phyloP scores from a whole-genome alignment of 2,888 invertebrate species.

The Norana najaformis region DNA sequence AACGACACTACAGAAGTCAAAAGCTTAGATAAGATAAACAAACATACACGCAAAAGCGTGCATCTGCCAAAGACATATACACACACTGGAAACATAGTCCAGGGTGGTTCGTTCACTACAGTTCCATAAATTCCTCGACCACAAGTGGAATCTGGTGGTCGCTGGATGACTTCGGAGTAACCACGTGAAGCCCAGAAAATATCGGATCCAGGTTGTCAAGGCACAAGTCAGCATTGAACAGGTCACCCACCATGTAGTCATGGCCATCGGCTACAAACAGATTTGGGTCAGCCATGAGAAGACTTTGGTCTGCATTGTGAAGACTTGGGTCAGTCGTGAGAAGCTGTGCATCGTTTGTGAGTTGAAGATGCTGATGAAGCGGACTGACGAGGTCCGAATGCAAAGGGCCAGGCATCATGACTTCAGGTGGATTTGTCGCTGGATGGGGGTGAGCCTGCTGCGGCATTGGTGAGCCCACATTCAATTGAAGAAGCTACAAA shows the following conservation, averaged over 20 bases:
- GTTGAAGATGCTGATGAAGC: background rate
- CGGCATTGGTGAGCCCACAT: background rate
- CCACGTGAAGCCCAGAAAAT: background rate
- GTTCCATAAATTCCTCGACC: background rate
- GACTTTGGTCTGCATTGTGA: background rate
- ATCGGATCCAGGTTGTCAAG: constrained; percentile 2
- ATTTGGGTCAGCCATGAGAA: background rate
- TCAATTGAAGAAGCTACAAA: background rate
- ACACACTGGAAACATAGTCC: background rate
- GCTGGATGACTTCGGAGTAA: background rate
- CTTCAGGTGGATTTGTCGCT: background rate
- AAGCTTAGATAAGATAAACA: background rate
- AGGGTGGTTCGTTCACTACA: background rate
- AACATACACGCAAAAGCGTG: background rate
- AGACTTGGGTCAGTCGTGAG: no score
- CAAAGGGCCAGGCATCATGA: background rate
- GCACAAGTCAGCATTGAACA: background rate
- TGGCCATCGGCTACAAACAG: background rate
- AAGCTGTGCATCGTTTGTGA: background rate
- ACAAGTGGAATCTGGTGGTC: background rate
- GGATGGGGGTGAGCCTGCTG: background rate
- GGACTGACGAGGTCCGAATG: background rate
- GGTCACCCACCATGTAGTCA: background rate
- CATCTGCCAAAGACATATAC: background rate
- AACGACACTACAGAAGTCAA: background rate